Conservation (phyloP, 2,797 vertebrate genomes). For the Nasua narica region DNA sequence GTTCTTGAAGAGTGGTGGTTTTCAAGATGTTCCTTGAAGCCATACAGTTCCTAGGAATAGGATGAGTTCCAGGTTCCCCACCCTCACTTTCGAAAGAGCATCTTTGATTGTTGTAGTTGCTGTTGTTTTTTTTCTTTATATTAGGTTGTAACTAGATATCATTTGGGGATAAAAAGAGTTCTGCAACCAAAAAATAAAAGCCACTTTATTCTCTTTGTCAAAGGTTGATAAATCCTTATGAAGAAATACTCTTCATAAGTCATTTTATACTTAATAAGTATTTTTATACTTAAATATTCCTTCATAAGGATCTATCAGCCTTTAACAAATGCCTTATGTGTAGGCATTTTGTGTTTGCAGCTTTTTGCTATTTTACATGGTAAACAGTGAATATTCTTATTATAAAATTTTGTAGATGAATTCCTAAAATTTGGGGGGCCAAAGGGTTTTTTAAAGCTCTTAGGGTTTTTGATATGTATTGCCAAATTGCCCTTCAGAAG, state of each 20-base stretch:
- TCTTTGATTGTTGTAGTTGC: background rate
- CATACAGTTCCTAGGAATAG: background rate
- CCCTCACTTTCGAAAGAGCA: background rate
- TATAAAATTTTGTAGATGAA: background rate
- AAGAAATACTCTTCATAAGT: background rate
- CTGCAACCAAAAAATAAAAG: background rate
- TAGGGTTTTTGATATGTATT: background rate
- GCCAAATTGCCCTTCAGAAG: background rate
- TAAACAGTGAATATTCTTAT: background rate
- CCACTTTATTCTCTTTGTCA: background rate
- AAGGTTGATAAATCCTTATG: background rate
- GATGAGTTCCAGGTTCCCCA: background rate
- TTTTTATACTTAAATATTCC: background rate
- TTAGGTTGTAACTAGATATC: slow-evolving; percentile 13
- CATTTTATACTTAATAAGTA: background rate
- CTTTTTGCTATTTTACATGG: slow-evolving; percentile 28
- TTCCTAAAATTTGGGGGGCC: background rate
- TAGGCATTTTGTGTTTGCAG: background rate
- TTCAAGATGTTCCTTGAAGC: slow-evolving; percentile 34
- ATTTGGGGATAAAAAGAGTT: background rate
- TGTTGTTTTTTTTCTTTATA: slow-evolving; percentile 27
- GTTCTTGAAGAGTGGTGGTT: background rate
- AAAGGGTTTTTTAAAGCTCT: background rate
- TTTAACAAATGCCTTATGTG: background rate
- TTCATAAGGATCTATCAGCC: background rate